phyloP scores from a whole-genome alignment of 2,797 vertebrate species.

The Sebastes diaconus region DNA sequence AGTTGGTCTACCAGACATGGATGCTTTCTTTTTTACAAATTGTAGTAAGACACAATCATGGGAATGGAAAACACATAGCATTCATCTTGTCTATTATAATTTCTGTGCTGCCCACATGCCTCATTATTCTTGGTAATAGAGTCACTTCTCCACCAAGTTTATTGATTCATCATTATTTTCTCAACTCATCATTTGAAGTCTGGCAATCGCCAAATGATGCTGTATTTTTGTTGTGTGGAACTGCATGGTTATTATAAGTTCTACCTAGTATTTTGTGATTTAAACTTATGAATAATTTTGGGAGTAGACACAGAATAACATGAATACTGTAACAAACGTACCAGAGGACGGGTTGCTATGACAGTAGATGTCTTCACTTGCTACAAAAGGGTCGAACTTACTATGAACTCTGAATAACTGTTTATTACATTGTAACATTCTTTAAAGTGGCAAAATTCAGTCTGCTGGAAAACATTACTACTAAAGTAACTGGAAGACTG shows the following conservation, averaged over 20 bases:
- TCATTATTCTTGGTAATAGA: constrained; percentile 59
- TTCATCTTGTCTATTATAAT: constrained; percentile 36
- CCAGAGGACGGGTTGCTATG: neutral
- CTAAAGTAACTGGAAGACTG: neutral
- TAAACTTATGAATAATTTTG: neutral
- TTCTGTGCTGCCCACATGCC: constrained; percentile 28
- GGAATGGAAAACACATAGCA: constrained; percentile 13
- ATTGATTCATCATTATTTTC: constrained; percentile 60
- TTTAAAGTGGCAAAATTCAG: neutral
- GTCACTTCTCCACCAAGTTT: constrained; percentile 19
- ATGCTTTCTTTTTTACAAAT: neutral
- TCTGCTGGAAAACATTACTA: neutral
- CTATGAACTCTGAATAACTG: neutral
- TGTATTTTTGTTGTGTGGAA: neutral
- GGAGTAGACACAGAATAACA: neutral
- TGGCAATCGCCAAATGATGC: neutral
- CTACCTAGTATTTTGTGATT: neutral
- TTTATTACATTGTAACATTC: neutral
- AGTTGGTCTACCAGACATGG: neutral
- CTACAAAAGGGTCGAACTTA: neutral
- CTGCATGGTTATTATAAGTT: neutral
- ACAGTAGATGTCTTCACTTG: neutral
- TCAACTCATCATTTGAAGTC: constrained; percentile 27
- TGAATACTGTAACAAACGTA: neutral
- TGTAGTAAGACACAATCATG: neutral